These are phyloP conservation scores for Excalfactoria chinensis DNA, from an alignment of 2,113 vertebrate genomes.

Conservation along the genomic window DNA sequence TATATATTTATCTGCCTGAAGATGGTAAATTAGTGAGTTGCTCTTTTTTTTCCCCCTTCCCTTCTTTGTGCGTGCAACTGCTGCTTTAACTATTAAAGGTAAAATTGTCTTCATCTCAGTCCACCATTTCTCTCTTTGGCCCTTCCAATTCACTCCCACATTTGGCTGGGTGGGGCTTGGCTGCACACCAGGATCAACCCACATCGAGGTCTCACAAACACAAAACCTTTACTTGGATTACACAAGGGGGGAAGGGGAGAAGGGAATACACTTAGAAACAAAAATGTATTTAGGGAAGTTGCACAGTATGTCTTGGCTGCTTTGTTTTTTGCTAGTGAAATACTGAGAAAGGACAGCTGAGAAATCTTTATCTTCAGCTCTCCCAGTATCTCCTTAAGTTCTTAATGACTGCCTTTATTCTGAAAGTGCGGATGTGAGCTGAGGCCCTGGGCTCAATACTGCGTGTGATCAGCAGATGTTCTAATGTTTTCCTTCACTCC, in stretches of 20 bases:
- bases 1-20: background rate
- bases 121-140: background rate
- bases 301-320: background rate
- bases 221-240: background rate
- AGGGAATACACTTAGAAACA: too few species aligned
- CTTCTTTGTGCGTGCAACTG: accelerated
- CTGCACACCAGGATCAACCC: background rate
- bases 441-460: background rate
- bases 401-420: background rate
- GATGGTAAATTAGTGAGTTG: background rate
- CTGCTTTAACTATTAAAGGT: background rate
- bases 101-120: background rate
- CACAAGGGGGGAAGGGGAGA: too few species aligned
- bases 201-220: background rate
- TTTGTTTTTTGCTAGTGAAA: background rate
- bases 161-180: background rate
- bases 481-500: accelerated
- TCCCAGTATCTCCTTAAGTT: background rate
- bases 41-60: too few species aligned
- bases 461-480: background rate
- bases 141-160: background rate
- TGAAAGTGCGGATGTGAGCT: background rate
- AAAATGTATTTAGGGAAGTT: background rate
- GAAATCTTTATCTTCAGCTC: background rate
- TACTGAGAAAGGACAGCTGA: background rate